phyloP scores from a whole-genome alignment of 2,113 vertebrate species.

The Gnathonemus longibarbis region DNA sequence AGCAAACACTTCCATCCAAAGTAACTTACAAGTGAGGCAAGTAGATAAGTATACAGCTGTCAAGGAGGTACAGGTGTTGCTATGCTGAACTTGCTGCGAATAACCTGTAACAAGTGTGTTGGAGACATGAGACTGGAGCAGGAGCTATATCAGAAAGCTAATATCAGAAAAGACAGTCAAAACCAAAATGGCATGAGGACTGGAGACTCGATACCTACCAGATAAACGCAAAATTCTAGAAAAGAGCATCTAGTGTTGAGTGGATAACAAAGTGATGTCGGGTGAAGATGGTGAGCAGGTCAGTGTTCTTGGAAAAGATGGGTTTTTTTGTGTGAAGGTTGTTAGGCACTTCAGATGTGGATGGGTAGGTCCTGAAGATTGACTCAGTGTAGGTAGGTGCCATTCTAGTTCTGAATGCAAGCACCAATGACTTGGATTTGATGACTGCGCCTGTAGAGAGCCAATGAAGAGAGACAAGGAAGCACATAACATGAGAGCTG shows the following conservation, averaged over 20 bases:
- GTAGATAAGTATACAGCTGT: neutral
- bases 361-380: neutral
- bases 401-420: neutral
- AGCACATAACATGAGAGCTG: neutral
- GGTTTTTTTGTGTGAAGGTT: neutral
- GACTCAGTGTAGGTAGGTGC: neutral
- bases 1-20: neutral
- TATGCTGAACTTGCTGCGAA: neutral
- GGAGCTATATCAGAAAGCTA: neutral
- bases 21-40: neutral
- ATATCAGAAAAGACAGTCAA: neutral
- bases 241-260: neutral
- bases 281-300: neutral
- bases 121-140: neutral
- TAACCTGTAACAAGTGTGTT: neutral
- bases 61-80: neutral
- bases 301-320: neutral
- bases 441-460: neutral
- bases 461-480: neutral
- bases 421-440: neutral
- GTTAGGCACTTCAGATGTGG: neutral
- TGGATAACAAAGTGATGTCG: neutral
- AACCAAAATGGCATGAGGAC: neutral
- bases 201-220: neutral
- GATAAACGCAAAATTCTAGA: neutral